Evolutionary conservation across 2,797 vertebrate species (phyloP).

Genomic region (Lepilemur septentrionalis): DNA sequence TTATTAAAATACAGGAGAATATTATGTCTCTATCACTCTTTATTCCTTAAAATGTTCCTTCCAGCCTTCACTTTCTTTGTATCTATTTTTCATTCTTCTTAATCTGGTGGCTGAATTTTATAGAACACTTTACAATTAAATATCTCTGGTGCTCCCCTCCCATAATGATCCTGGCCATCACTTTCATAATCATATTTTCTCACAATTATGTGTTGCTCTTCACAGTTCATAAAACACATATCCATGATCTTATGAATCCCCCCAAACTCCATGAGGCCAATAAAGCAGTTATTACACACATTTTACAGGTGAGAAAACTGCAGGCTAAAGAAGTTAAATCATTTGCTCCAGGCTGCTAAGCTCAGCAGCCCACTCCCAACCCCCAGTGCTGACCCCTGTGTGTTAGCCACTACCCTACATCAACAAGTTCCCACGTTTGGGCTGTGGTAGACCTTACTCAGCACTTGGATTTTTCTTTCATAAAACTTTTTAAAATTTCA

Average conservation of each 20-base stretch:
- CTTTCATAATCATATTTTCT: conserved; percentile 44
- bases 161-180: not conserved
- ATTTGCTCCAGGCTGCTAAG: conserved; percentile 18
- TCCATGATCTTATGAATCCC: conserved; percentile 48
- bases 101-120: not conserved
- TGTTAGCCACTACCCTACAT: not conserved
- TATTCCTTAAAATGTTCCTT: not conserved
- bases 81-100: conserved; percentile 29
- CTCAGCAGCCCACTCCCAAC: too few species aligned
- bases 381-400: too few species aligned
- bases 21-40: not conserved
- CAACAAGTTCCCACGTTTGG: not conserved
- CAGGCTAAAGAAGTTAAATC: conserved; percentile 6
- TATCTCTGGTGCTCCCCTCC: not conserved
- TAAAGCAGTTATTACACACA: not conserved
- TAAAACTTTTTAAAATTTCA: not conserved
- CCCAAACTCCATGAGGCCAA: not conserved
- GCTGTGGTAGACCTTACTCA: not conserved
- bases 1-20: not conserved
- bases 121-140: not conserved
- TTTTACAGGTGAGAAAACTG: conserved; percentile 19
- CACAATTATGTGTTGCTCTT: conserved; percentile 35
- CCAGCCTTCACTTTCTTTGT: not conserved
- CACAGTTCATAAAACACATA: conserved; percentile 64
- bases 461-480: not conserved